phyloP scores from a whole-genome alignment of 2,113 vertebrate species.

The Albula glossodonta region DNA sequence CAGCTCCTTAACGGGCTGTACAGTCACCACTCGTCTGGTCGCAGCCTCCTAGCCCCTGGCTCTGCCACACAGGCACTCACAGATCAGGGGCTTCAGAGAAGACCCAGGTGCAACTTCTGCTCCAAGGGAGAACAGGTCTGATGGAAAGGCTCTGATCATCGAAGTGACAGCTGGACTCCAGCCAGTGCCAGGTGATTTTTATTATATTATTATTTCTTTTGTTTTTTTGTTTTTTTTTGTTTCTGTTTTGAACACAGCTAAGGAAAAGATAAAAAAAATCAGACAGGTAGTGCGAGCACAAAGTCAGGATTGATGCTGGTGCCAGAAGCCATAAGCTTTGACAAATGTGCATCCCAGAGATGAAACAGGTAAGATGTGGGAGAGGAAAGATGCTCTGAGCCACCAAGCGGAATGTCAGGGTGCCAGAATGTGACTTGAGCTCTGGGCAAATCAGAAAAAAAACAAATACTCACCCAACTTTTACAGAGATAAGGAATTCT shows the following conservation, averaged over 20 bases:
- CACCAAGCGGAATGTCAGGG: no score
- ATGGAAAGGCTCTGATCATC: neutral
- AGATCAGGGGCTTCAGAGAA: neutral
- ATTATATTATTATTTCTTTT: neutral
- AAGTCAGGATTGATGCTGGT: neutral
- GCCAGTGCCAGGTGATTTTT: neutral
- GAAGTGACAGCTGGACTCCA: neutral
- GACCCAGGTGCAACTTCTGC: neutral
- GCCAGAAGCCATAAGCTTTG: neutral
- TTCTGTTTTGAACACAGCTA: neutral
- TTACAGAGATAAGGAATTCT: no score
- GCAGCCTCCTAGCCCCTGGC: neutral
- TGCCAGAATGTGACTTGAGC: no score
- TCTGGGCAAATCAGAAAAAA: no score
- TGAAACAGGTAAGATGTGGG: neutral
- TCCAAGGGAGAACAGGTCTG: neutral
- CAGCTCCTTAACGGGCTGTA: neutral
- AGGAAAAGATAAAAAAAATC: neutral
- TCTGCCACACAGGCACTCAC: neutral
- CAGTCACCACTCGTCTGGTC: neutral
- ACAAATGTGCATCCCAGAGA: neutral
- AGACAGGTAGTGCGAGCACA: neutral
- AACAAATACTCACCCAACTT: no score
- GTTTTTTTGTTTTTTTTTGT: no score
- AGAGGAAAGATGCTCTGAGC: no score